Evolutionary conservation across 2,797 vertebrate species (phyloP).

Genomic region (Trematomus bernacchii): DNA sequence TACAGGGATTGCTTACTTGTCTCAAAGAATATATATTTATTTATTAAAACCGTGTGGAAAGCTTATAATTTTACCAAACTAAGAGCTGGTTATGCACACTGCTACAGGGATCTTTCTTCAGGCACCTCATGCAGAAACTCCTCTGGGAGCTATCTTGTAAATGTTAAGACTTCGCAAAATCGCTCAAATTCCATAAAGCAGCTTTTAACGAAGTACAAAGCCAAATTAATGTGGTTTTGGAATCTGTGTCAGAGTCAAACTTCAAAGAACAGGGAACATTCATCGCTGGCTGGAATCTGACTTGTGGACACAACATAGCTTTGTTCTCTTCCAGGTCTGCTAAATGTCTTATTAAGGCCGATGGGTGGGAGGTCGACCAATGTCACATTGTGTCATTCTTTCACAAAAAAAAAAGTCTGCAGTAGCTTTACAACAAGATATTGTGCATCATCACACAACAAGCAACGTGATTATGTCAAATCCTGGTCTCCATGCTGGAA

Average conservation of each 20-base stretch:
- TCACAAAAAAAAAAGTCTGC: conserved; percentile 53
- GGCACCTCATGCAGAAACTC: conserved; percentile 24
- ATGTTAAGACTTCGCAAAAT: conserved; percentile 44
- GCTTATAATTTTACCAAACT: conserved; percentile 6
- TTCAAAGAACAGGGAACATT: conserved; percentile 73
- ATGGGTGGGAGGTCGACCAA: conserved; percentile 41
- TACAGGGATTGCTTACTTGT: conserved; percentile 8
- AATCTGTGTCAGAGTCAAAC: conserved; percentile 59
- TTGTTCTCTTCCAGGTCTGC: conserved; percentile 56
- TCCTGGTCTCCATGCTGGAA: conserved; percentile 40
- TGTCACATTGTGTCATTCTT: conserved; percentile 25
- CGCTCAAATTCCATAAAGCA: conserved; percentile 40
- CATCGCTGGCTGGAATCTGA: conserved; percentile 69
- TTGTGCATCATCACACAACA: conserved; percentile 13
- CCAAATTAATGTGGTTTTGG: conserved; percentile 71
- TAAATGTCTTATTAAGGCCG: conserved; percentile 24
- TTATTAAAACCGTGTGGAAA: conserved; percentile 12
- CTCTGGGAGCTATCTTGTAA: conserved; percentile 43
- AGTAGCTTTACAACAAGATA: conserved; percentile 12
- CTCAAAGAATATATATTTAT: conserved; percentile 7
- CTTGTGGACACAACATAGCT: conserved; percentile 57
- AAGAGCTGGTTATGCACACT: conserved; percentile 8
- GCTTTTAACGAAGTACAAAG: conserved; percentile 53
- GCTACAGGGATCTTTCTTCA: conserved; percentile 10
- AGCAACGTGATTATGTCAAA: conserved; percentile 2